These are phyloP conservation scores for Acropternis orthonyx DNA, from an alignment of 2,797 vertebrate species.

Conservation along the genomic window DNA sequence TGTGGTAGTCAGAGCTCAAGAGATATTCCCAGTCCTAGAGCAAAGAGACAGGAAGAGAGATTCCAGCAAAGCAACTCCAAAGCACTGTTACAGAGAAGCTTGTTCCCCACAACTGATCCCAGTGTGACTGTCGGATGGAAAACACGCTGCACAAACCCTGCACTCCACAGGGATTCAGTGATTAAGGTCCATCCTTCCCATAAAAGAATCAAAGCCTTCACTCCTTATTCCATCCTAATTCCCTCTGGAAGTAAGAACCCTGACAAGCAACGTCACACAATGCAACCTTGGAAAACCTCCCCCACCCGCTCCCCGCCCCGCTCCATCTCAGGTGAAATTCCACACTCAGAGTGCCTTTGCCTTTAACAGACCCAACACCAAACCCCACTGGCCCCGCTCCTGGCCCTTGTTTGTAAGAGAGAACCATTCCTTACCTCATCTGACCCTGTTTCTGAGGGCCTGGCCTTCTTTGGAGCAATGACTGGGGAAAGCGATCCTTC, in stretches of 20 bases:
- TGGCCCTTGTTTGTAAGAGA: neutral
- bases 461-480: constrained; percentile 96
- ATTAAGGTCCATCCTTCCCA: neutral
- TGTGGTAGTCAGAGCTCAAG: constrained; percentile 88
- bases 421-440: constrained; percentile 84
- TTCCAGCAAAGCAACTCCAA: neutral
- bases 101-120: neutral
- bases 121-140: neutral
- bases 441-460: constrained; percentile 92
- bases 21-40: constrained; percentile 93
- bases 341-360: neutral
- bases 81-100: neutral
- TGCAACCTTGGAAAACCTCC: neutral
- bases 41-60: neutral
- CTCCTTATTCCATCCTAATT: neutral
- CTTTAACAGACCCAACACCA: neutral
- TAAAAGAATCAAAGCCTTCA: neutral
- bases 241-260: neutral
- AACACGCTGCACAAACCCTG: neutral
- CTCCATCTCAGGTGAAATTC: neutral
- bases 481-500: constrained; percentile 97
- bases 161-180: neutral
- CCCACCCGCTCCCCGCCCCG: no score
- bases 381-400: neutral
- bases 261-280: neutral